Evolutionary conservation across 2,113 vertebrate species (phyloP), one percentile per base, ranked within the genome.

Genomic region (Arenaria interpres): DNA sequence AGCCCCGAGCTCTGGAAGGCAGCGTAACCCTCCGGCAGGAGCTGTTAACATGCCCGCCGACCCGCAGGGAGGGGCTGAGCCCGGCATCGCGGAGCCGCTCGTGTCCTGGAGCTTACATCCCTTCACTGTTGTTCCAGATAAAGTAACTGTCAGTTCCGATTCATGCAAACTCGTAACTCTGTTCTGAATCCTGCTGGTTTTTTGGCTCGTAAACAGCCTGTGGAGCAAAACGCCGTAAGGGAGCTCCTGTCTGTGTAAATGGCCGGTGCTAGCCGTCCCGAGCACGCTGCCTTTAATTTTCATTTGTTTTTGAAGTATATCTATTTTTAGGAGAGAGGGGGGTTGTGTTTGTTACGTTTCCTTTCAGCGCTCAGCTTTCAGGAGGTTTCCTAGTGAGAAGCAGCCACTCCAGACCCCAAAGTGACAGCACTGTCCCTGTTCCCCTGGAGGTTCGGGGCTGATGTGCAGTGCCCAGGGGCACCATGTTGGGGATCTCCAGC

Each of bases 131-230:
- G 87, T 91, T 92, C 87, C 87, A 72, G 93, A 90, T 81, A 91
- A 96, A 96, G 95, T 67, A 89, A 54, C 94, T 95, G 94, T 95
- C 94, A 94, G 89, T 87, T 95, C 87, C 19, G 76, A 92, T 95
- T 96, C 91, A 75, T 92, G 27, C 81, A 50, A 68, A 51, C 59
- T 81, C 17, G 3, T 91, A 87, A 79, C 91, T 95, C 93, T 54
- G 43, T 91, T 96, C 73, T 75, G 80, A 78, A 45, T 78, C 93
- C 86, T 10, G 84, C 91, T 91, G 89, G 12, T 62, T 85, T 90
- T 80, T 87, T 87, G 94, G 80, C 95, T 92, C 48, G 16, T 75
- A 88, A 72, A 15, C 43, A 85, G 93, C 93, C 80, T 32, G 64
- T 50, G 80, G 77, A 94, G 89, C 79, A 83, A 76, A 87, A 66